These are phyloP conservation scores for Polydrusus tereticollis DNA, from an alignment of 2,888 invertebrate species.

Conservation along the genomic window DNA sequence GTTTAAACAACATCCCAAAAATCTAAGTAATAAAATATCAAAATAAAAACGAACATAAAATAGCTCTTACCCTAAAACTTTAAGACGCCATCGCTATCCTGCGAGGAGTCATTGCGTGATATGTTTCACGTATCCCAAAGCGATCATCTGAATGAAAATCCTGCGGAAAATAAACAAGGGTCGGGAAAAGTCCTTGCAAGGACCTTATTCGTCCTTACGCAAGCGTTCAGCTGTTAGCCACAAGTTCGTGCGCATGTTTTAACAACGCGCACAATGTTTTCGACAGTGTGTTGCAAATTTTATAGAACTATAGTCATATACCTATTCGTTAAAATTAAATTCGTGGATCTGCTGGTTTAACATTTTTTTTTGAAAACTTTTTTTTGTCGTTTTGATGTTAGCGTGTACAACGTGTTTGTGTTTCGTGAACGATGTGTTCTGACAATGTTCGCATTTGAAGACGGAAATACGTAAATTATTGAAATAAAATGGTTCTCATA, in stretches of 20 bases:
- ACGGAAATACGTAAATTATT: conserved; percentile 14
- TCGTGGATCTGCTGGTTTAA: conserved; percentile 15
- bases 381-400: conserved; percentile 48
- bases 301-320: conserved; percentile 28
- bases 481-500: conserved; percentile 54
- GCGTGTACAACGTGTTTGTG: conserved; percentile 14
- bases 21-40: no score
- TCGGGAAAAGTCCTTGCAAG: conserved; percentile 48
- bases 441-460: not conserved
- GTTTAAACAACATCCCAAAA: no score
- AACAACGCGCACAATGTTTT: conserved; percentile 37
- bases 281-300: conserved; percentile 35
- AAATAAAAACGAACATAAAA: not conserved
- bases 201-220: conserved; percentile 53
- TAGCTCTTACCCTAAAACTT: not conserved
- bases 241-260: conserved; percentile 27
- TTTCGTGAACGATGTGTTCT: conserved; percentile 10
- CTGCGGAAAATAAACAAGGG: conserved; percentile 14
- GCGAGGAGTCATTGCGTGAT: not conserved
- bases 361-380: conserved; percentile 18
- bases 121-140: not conserved
- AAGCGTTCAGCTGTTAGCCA: conserved; percentile 52
- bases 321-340: conserved; percentile 23
- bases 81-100: not conserved
- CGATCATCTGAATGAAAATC: conserved; percentile 6